Conservation (phyloP, 2,888 invertebrate species). For the Vesta saturnalis region DNA sequence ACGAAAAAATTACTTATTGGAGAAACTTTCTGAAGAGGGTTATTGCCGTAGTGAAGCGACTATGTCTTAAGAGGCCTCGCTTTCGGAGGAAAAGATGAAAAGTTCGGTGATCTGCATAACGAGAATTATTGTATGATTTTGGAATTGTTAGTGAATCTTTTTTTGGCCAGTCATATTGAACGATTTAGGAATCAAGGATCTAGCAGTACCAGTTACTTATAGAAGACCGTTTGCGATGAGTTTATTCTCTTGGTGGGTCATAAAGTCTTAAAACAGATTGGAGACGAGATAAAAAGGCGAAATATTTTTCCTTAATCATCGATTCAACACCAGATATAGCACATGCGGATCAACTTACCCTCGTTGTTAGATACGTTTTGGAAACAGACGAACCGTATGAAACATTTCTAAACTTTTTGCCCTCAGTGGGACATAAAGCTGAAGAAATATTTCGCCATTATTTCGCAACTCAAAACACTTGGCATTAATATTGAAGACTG, state of each 20-base stretch:
- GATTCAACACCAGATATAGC: too few species aligned
- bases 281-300: not conserved
- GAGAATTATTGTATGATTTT: too few species aligned
- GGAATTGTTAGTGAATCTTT: not conserved
- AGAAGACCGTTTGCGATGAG: not conserved
- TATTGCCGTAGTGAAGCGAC: not conserved
- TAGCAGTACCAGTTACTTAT: not conserved
- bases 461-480: not conserved
- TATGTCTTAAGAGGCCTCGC: not conserved
- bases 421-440: too few species aligned
- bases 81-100: not conserved
- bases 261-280: too few species aligned
- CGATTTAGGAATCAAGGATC: not conserved
- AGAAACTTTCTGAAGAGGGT: too few species aligned
- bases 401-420: not conserved
- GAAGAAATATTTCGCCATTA: not conserved
- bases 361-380: too few species aligned
- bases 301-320: slow-evolving; percentile 1
- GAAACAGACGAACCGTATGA: too few species aligned
- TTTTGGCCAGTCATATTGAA: too few species aligned
- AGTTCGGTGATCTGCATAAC: not conserved
- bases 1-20: not conserved
- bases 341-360: too few species aligned
- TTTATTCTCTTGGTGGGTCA: too few species aligned
- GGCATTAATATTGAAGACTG: too few species aligned